phyloP scores from a whole-genome alignment of 2,797 vertebrate species.

The Micromesistius poutassou region DNA sequence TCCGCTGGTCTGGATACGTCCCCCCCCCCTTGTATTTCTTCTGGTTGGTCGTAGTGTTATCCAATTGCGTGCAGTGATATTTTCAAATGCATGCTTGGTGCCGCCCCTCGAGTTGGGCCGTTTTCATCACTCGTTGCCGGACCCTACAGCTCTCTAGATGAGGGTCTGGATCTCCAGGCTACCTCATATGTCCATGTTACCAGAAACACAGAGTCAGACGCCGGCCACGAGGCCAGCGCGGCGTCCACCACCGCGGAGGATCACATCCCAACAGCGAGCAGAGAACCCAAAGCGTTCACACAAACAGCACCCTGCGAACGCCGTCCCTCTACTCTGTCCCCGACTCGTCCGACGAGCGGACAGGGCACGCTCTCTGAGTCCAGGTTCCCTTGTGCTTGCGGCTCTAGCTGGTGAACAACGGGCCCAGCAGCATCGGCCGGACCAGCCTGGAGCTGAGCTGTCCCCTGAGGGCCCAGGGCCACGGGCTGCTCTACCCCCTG shows the following conservation, averaged over 20 bases:
- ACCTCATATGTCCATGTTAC: not conserved
- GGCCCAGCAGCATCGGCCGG: constrained; percentile 85
- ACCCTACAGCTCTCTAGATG: too few species aligned
- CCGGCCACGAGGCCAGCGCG: not conserved
- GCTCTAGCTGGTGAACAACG: constrained; percentile 84
- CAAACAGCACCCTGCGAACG: too few species aligned
- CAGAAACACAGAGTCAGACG: not conserved
- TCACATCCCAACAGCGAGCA: not conserved
- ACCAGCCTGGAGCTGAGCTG: constrained; percentile 79
- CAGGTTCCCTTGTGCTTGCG: not conserved
- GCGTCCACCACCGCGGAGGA: not conserved
- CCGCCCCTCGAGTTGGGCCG: too few species aligned
- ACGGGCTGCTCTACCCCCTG: constrained; percentile 80
- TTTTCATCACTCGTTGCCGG: too few species aligned
- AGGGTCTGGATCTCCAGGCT: too few species aligned
- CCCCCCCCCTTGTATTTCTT: too few species aligned
- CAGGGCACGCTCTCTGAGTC: not conserved
- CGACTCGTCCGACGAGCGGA: not conserved
- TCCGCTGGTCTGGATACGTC: too few species aligned
- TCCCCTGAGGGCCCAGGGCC: constrained; percentile 72
- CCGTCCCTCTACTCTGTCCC: not conserved
- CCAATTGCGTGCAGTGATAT: too few species aligned
- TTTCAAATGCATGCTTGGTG: too few species aligned
- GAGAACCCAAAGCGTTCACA: not conserved
- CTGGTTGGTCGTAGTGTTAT: too few species aligned